Percentiles rank a stretch among this genome's conserved stretches.
Conservation (phyloP, 2,888 invertebrate species). For the Bellardia pandia region DNA sequence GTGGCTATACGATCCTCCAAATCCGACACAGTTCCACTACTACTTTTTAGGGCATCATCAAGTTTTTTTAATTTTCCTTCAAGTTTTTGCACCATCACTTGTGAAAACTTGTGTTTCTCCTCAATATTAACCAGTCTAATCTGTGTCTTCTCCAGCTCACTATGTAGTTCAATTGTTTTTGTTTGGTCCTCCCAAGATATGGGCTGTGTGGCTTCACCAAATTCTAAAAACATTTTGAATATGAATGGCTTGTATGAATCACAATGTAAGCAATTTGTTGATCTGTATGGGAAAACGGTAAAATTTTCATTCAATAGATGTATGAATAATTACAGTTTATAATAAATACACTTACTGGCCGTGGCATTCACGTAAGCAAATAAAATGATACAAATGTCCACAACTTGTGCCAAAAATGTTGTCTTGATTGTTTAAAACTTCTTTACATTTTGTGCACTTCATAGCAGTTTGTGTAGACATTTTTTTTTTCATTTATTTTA, state of each 20-base stretch:
- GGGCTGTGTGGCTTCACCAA: neutral
- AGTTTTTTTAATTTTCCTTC: constrained; percentile 34
- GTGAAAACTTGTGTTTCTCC: neutral
- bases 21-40: neutral
- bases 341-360: constrained; percentile 11
- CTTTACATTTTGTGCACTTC: constrained; percentile 11
- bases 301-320: neutral
- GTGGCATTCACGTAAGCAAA: constrained; percentile 9
- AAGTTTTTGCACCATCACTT: constrained; percentile 26
- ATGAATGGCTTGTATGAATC: constrained; percentile 27
- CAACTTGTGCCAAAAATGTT: constrained; percentile 46
- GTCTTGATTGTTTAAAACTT: constrained; percentile 21
- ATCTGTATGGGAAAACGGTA: neutral
- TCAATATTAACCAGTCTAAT: neutral
- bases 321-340: neutral
- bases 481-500: constrained; percentile 8
- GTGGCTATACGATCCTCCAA: neutral
- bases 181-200: constrained; percentile 13
- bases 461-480: constrained; percentile 27
- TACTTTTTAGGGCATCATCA: constrained; percentile 12
- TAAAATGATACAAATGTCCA: constrained; percentile 52
- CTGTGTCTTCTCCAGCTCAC: neutral
- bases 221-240: constrained; percentile 51
- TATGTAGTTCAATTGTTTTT: constrained; percentile 33
- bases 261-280: constrained; percentile 28